Conservation (phyloP, 2,797 vertebrate species). For the Champsocephalus esox region DNA sequence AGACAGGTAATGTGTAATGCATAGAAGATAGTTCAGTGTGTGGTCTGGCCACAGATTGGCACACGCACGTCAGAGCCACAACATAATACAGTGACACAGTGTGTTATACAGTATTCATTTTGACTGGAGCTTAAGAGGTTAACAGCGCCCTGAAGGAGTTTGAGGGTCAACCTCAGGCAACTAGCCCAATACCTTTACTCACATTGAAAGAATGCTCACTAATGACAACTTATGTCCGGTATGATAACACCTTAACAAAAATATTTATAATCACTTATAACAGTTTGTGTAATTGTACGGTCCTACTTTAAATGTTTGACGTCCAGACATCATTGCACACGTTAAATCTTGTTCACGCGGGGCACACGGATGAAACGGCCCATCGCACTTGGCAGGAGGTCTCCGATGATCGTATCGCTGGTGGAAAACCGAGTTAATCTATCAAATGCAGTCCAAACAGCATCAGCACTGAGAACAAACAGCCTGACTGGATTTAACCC, state of each 20-base stretch:
- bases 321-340: constrained; percentile 5
- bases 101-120: constrained; percentile 46
- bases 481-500: constrained; percentile 35
- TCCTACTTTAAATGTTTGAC: not conserved
- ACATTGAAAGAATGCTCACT: not conserved
- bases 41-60: not conserved
- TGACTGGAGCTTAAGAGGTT: constrained; percentile 42
- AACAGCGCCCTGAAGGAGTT: constrained; percentile 27
- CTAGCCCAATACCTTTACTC: constrained; percentile 3
- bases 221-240: constrained; percentile 4
- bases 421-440: constrained; percentile 29
- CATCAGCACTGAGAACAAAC: constrained; percentile 49
- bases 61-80: constrained; percentile 18
- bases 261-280: constrained; percentile 7
- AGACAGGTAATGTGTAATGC: too few relatives aligned
- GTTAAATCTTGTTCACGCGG: not conserved
- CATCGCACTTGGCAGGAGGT: constrained; percentile 31
- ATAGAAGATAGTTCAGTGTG: constrained; percentile 8
- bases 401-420: not conserved
- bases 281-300: constrained; percentile 1
- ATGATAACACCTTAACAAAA: constrained; percentile 11
- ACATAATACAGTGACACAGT: constrained; percentile 50
- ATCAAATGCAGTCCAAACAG: constrained; percentile 42
- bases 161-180: constrained; percentile 18
- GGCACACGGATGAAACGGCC: constrained; percentile 2